Percentiles rank a stretch among this genome's conserved stretches.
phyloP scores from a whole-genome alignment of 2,113 vertebrate genomes.

The Mixornis gularis region DNA sequence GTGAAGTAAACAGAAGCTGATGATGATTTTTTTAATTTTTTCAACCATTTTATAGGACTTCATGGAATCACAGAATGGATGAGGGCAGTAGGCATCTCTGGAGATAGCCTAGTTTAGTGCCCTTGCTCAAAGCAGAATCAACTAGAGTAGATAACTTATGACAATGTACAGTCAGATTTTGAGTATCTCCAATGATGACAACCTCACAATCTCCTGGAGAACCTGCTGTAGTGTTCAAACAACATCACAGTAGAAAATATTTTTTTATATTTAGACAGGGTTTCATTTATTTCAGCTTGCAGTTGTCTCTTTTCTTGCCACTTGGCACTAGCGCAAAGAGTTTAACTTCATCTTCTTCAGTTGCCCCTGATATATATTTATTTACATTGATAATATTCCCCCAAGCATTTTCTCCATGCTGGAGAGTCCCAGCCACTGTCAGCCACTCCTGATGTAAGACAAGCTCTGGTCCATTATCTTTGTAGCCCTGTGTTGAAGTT shows the following conservation, averaged over 20 bases:
- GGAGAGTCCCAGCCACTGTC: background rate
- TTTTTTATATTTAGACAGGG: background rate
- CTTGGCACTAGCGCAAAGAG: background rate
- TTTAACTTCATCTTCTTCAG: background rate
- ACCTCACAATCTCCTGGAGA: background rate
- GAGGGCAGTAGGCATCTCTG: background rate
- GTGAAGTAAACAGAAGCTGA: background rate
- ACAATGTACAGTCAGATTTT: background rate
- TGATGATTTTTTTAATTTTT: background rate
- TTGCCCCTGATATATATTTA: background rate
- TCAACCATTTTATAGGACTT: background rate
- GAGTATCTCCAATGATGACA: background rate
- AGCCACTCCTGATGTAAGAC: fast-evolving
- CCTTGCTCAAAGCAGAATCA: background rate
- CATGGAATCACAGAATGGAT: background rate
- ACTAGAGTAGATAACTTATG: background rate
- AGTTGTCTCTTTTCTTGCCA: background rate
- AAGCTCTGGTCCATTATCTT: background rate
- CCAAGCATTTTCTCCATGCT: background rate
- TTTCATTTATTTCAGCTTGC: background rate
- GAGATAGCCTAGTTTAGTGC: background rate
- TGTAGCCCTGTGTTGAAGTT: background rate
- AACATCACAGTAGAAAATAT: background rate
- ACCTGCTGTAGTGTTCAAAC: background rate
- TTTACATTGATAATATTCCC: background rate